Conservation (phyloP, 1,140 invertebrate genomes). For the Babylonia areolata region DNA sequence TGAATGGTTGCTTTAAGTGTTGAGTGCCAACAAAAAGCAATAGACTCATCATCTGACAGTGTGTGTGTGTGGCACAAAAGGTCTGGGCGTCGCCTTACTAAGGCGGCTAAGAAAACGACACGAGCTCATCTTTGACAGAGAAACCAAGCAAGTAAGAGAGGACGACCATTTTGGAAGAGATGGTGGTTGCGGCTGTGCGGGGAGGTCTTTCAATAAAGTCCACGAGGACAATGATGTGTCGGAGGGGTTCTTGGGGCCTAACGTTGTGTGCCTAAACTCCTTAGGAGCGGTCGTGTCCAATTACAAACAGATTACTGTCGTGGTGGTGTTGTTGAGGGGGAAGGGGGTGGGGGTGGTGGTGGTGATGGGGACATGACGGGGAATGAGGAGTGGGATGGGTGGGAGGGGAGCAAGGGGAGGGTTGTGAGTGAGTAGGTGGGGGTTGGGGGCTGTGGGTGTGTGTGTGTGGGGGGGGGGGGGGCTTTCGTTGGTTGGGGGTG, state of each 20-base stretch:
- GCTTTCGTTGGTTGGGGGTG: too few species aligned
- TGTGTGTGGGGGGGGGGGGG: background rate
- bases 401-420: too few species aligned
- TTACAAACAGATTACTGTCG: conserved; percentile 28
- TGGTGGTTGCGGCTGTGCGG: background rate
- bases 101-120: background rate
- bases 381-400: too few species aligned
- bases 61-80: conserved; percentile 16
- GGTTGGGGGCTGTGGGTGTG: too few species aligned
- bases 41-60: conserved; percentile 16
- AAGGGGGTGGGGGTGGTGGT: too few species aligned
- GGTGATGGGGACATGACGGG: too few species aligned
- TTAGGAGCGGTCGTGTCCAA: background rate
- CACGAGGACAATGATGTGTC: background rate
- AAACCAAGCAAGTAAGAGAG: background rate
- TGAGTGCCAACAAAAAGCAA: background rate
- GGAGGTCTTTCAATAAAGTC: background rate
- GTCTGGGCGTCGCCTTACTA: conserved; percentile 17
- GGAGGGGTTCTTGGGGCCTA: background rate
- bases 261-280: conserved; percentile 21
- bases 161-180: background rate
- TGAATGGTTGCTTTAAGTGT: background rate
- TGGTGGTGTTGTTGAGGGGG: background rate
- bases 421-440: too few species aligned
- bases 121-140: conserved; percentile 18